A percentile compares a stretch with the other conserved stretches of the same genome.
Evolutionary conservation across 2,113 vertebrate genomes (phyloP).

Genomic region (Hippotragus niger): DNA sequence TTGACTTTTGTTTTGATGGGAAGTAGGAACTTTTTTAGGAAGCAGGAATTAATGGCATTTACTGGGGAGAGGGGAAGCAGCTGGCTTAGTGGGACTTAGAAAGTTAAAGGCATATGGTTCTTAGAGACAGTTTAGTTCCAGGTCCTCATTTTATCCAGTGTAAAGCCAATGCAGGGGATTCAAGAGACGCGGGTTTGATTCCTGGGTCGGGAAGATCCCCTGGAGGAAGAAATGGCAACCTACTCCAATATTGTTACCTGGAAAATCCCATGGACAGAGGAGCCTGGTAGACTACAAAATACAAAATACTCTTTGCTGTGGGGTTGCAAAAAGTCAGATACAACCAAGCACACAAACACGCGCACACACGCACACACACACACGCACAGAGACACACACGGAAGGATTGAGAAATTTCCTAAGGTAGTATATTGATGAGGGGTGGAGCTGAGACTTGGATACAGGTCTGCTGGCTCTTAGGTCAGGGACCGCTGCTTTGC

Average conservation of each 20-base stretch:
- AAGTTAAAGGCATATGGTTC: background rate
- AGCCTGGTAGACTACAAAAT: background rate
- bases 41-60: background rate
- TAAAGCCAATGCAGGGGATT: background rate
- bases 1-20: background rate
- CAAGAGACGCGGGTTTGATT: background rate
- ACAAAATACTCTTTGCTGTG: background rate
- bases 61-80: background rate
- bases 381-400: background rate
- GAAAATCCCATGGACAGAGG: background rate
- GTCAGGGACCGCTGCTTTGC: background rate
- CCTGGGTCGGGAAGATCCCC: background rate
- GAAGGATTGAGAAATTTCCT: background rate
- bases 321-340: background rate
- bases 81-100: background rate
- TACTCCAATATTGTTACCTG: background rate
- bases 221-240: background rate
- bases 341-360: background rate
- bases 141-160: background rate
- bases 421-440: background rate
- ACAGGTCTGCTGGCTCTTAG: too few relatives aligned
- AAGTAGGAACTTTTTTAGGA: background rate
- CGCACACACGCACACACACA: accelerated
- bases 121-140: background rate
- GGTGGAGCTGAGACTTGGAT: background rate